phyloP scores from a whole-genome alignment of 2,888 invertebrate genomes.

The Scrobipalpa atriplicella region DNA sequence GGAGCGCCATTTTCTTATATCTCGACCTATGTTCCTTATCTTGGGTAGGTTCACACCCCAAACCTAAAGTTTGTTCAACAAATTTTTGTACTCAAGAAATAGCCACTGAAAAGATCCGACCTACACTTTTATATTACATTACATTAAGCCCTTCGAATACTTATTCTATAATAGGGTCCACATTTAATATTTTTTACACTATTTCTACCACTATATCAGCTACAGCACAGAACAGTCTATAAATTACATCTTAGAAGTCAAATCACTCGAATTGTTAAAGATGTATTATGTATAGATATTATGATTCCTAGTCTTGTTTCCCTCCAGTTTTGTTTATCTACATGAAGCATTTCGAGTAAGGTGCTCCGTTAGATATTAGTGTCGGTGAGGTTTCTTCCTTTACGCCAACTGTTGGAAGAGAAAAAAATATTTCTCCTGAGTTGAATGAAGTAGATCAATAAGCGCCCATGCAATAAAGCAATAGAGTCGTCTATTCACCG shows the following conservation, averaged over 20 bases:
- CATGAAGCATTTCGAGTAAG: constrained; percentile 76
- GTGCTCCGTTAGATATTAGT: constrained; percentile 62
- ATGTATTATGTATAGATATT: constrained; percentile 18
- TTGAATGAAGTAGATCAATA: constrained; percentile 14
- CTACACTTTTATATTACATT: not conserved
- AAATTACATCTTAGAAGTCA: not conserved
- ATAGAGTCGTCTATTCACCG: constrained; percentile 51
- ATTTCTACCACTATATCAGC: constrained; percentile 37
- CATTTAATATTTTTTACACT: constrained; percentile 28
- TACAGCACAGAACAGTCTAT: constrained; percentile 24
- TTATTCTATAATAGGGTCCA: constrained; percentile 14
- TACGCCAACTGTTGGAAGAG: constrained; percentile 61
- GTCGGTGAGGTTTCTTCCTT: constrained; percentile 68
- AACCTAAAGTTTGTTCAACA: no score
- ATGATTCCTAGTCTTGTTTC: constrained; percentile 30
- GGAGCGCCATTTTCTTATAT: no score
- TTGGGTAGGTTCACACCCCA: no score
- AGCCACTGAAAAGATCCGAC: constrained; percentile 4
- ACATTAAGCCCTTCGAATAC: constrained; percentile 11
- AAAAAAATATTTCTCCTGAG: constrained; percentile 10
- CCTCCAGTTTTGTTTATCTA: constrained; percentile 46
- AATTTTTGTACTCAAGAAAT: no score
- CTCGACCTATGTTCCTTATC: no score
- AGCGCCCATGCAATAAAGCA: constrained; percentile 21
- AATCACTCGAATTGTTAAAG: constrained; percentile 10